Percentiles rank a stretch among this genome's conserved stretches.
Conservation (phyloP, 2,888 invertebrate genomes). For the Xiphydria camelus region DNA sequence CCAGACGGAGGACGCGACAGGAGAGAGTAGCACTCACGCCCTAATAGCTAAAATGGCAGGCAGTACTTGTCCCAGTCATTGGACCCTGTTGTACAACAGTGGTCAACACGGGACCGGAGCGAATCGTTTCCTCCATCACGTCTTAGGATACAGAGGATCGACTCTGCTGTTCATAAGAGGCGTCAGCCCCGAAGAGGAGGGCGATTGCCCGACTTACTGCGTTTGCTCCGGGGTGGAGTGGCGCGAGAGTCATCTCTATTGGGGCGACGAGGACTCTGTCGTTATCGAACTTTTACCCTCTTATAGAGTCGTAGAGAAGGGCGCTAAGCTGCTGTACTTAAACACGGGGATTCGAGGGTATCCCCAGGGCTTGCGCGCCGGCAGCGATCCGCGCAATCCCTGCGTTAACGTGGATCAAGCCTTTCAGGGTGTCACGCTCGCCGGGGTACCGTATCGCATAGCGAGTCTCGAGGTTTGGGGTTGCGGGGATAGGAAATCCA, state of each 20-base stretch:
- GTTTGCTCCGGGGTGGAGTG: constrained; percentile 80
- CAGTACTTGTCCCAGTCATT: constrained; percentile 67
- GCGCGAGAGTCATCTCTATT: constrained; percentile 83
- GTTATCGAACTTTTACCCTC: constrained; percentile 77
- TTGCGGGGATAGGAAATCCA: constrained; percentile 72
- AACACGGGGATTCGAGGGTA: constrained; percentile 84
- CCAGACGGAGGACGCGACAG: constrained; percentile 35
- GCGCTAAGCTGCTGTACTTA: constrained; percentile 79
- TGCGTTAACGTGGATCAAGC: constrained; percentile 69
- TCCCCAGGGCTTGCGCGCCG: constrained; percentile 81
- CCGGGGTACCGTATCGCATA: constrained; percentile 59
- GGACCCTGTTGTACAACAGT: constrained; percentile 83
- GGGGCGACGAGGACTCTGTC: constrained; percentile 79
- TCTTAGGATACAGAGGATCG: constrained; percentile 72
- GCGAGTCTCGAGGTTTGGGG: constrained; percentile 75
- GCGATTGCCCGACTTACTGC: constrained; percentile 70
- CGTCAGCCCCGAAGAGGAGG: constrained; percentile 53
- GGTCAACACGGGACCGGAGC: constrained; percentile 84
- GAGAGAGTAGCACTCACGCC: constrained; percentile 30
- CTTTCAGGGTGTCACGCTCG: constrained; percentile 48
- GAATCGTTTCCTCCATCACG: constrained; percentile 87
- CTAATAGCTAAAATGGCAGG: constrained; percentile 50
- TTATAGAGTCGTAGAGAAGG: constrained; percentile 65
- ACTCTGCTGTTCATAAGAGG: constrained; percentile 62
- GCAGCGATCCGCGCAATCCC: constrained; percentile 77